phyloP scores from a whole-genome alignment of 2,797 vertebrate species.

The Crenuchus spilurus region DNA sequence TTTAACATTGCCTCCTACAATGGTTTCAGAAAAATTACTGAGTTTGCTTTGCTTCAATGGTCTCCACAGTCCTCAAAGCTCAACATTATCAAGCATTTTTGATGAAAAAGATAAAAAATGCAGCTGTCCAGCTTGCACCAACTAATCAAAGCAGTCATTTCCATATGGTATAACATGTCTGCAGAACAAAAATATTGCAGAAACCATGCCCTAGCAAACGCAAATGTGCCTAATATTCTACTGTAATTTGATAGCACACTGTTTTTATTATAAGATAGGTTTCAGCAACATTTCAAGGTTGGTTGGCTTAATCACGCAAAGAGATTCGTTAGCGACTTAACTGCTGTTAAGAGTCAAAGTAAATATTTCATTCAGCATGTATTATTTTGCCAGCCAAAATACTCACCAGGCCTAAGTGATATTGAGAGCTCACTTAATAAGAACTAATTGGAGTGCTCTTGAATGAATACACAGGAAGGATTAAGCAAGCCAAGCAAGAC shows the following conservation, averaged over 20 bases:
- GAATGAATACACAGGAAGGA: not conserved
- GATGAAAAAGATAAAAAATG: too few species aligned
- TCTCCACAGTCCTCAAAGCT: too few species aligned
- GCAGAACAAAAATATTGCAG: too few species aligned
- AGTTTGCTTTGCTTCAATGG: too few species aligned
- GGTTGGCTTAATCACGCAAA: not conserved
- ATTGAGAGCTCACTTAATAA: not conserved
- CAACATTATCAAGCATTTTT: too few species aligned
- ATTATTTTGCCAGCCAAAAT: not conserved
- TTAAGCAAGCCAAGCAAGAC: slow-evolving; percentile 7
- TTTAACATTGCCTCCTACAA: too few species aligned
- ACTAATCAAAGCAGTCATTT: too few species aligned
- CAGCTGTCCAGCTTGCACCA: too few species aligned
- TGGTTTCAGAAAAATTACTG: too few species aligned
- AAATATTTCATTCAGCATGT: slow-evolving; percentile 1
- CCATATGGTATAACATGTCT: too few species aligned
- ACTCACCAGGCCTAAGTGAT: not conserved
- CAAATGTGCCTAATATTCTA: not conserved
- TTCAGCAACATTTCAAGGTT: not conserved
- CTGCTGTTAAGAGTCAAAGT: not conserved
- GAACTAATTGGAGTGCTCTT: not conserved
- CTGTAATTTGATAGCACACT: not conserved
- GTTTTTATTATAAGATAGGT: not conserved
- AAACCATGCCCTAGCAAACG: too few species aligned
- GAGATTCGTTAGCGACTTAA: not conserved